Conservation (phyloP, 2,888 invertebrate species). For the Nudaria mundana region DNA sequence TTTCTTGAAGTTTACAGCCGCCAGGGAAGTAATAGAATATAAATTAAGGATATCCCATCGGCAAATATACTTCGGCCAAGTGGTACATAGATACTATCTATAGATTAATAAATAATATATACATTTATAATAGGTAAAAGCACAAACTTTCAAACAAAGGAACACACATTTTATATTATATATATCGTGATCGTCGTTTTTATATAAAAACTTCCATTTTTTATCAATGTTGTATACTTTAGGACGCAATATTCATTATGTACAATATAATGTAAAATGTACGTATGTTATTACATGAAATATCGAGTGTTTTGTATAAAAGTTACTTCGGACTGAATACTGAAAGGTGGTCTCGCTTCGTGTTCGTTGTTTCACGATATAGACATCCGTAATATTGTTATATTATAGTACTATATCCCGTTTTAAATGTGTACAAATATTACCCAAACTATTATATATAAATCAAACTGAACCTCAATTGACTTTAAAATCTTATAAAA, state of each 20-base stretch:
- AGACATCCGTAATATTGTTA: background rate
- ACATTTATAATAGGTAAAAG: conserved; percentile 48
- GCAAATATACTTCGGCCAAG: no score
- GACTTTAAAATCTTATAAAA: no score
- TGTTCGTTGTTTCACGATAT: conserved; percentile 4
- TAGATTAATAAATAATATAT: conserved; percentile 26
- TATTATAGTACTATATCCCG: no score
- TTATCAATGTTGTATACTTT: conserved; percentile 63
- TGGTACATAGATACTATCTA: conserved; percentile 12
- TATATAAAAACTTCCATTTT: conserved; percentile 49
- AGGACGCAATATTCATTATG: conserved; percentile 46
- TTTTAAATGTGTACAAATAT: no score
- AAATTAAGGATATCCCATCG: no score
- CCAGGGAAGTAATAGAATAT: no score
- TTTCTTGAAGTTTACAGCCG: no score
- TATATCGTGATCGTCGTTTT: conserved; percentile 56
- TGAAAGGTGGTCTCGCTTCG: conserved; percentile 55
- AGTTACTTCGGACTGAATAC: conserved; percentile 39
- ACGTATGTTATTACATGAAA: conserved; percentile 44
- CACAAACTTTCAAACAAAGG: conserved; percentile 61
- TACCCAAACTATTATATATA: no score
- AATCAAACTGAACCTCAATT: no score
- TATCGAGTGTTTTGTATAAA: conserved; percentile 60
- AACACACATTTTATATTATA: conserved; percentile 61
- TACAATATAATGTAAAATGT: conserved; percentile 39